These are phyloP conservation scores for Helicoverpa zea DNA, from an alignment of 1,140 invertebrate species.

Conservation along the genomic window DNA sequence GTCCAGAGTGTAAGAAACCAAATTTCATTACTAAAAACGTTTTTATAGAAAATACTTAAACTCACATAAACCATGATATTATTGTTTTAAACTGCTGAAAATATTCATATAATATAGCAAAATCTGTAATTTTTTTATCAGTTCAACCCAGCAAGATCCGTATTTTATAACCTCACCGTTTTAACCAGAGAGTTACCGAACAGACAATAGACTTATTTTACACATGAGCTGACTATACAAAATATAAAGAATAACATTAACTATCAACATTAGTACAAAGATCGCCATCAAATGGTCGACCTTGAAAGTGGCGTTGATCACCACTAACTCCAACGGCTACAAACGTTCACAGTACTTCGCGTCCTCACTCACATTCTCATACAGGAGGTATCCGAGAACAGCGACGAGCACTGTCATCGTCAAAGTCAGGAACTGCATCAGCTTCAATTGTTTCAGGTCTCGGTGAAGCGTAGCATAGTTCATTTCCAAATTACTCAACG, in stretches of 20 bases:
- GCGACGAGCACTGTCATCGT: slow-evolving; percentile 66
- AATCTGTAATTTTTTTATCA: too few species aligned
- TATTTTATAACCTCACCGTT: not conserved
- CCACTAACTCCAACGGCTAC: slow-evolving; percentile 72
- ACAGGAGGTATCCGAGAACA: slow-evolving; percentile 70
- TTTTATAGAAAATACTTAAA: too few species aligned
- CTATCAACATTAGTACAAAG: slow-evolving; percentile 56
- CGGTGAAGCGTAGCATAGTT: slow-evolving; percentile 71
- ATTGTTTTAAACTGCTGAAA: too few species aligned
- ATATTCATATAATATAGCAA: too few species aligned
- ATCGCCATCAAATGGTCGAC: slow-evolving; percentile 53
- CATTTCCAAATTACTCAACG: slow-evolving; percentile 71
- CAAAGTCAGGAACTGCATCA: slow-evolving; percentile 71
- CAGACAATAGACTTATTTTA: slow-evolving; percentile 56
- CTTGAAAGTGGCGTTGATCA: slow-evolving; percentile 64
- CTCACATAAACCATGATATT: too few species aligned
- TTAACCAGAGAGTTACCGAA: not conserved
- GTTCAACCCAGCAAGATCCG: not conserved
- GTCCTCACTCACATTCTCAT: slow-evolving; percentile 63
- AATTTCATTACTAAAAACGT: too few species aligned
- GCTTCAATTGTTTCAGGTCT: slow-evolving; percentile 69
- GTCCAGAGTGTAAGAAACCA: too few species aligned
- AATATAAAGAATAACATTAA: slow-evolving; percentile 64
- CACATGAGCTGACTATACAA: slow-evolving; percentile 66
- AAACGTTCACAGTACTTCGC: slow-evolving; percentile 73